These are phyloP conservation scores for Halichoerus grypus DNA, from an alignment of 2,113 vertebrate species.

Conservation along the genomic window DNA sequence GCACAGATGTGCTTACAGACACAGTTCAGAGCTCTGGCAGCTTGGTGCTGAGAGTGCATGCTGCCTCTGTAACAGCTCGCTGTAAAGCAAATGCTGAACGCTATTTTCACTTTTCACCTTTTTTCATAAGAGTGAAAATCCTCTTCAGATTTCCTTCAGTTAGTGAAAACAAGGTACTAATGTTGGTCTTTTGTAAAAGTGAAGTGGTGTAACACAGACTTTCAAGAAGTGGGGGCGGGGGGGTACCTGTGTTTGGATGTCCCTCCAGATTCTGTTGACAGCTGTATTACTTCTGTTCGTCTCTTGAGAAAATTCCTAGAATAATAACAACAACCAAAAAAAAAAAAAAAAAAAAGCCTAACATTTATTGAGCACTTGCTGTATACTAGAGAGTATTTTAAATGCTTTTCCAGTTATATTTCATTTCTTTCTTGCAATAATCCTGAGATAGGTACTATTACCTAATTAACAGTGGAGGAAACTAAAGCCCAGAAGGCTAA, in stretches of 20 bases:
- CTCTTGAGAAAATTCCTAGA: conserved; percentile 21
- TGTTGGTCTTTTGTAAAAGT: background rate
- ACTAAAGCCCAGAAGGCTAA: background rate
- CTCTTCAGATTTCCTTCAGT: background rate
- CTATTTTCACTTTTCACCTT: background rate
- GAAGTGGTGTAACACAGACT: background rate
- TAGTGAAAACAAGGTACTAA: background rate
- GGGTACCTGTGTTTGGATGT: background rate
- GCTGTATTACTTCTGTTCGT: conserved; percentile 15
- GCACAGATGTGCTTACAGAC: background rate
- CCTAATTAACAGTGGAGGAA: background rate
- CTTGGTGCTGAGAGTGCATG: background rate
- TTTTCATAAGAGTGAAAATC: background rate
- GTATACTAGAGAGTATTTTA: background rate
- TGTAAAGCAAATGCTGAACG: background rate
- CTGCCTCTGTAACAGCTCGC: background rate
- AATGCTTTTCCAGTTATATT: background rate
- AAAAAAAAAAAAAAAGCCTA: background rate
- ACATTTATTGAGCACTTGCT: conserved; percentile 42
- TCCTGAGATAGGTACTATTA: background rate
- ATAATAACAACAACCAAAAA: background rate
- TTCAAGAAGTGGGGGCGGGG: background rate
- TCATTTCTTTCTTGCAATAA: background rate
- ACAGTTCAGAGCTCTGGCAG: background rate
- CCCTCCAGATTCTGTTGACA: background rate